phyloP scores from a whole-genome alignment of 2,113 vertebrate genomes.

The Cettia cetti region DNA sequence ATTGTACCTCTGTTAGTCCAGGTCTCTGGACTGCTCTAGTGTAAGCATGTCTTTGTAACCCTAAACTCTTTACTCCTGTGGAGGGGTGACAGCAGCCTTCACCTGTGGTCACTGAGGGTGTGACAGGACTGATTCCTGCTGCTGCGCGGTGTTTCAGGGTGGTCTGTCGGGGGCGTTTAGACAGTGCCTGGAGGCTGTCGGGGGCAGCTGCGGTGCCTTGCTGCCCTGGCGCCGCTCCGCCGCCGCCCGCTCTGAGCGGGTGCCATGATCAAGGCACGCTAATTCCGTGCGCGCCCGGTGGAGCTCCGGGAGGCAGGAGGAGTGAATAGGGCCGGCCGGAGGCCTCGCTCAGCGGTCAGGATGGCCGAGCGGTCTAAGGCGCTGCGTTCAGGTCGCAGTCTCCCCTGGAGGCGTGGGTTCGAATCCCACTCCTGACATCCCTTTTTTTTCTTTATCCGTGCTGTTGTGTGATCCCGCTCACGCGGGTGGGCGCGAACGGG shows the following conservation, averaged over 20 bases:
- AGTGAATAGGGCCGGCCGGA: accelerated
- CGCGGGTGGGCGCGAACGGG: accelerated
- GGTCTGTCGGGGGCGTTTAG: accelerated
- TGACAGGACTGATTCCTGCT: accelerated
- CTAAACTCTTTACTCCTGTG: accelerated
- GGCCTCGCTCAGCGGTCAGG: accelerated
- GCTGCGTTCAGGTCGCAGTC: conserved; percentile 78
- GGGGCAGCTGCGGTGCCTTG: not conserved
- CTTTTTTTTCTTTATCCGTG: accelerated
- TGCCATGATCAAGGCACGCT: accelerated
- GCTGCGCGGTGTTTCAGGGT: accelerated
- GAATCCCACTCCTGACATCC: conserved; percentile 62
- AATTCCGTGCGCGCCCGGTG: accelerated
- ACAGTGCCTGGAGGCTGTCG: not conserved
- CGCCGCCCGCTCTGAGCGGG: accelerated
- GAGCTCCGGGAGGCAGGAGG: accelerated
- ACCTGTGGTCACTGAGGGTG: accelerated
- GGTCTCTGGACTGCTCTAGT: not conserved
- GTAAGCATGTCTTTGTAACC: not conserved
- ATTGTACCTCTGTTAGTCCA: accelerated
- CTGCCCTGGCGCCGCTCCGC: not conserved
- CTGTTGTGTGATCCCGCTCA: accelerated
- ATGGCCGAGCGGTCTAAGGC: conserved; percentile 81
- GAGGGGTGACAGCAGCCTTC: not conserved
- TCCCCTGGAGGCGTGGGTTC: conserved; percentile 74